Conservation (phyloP, 2,888 invertebrate genomes). For the Drosophila algonquin region DNA sequence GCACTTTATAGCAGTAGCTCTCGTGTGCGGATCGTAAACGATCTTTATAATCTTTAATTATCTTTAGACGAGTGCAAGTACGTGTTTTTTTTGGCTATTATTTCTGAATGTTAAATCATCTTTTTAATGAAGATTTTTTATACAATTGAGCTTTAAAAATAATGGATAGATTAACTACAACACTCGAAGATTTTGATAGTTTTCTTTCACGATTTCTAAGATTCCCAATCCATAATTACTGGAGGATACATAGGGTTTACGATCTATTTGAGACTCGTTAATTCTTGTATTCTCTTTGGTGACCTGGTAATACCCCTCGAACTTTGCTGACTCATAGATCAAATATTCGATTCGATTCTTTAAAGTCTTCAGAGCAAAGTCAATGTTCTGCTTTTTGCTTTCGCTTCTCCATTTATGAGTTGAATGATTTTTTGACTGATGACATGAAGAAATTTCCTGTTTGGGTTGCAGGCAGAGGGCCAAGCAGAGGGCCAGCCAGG, state of each 20-base stretch:
- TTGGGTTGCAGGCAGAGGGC: too few species aligned
- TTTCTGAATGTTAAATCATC: neutral
- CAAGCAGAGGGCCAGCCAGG: too few species aligned
- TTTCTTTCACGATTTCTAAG: too few species aligned
- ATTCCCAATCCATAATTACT: too few species aligned
- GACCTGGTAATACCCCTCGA: neutral
- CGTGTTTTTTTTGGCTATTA: neutral
- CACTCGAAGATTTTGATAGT: too few species aligned
- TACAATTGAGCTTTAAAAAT: too few species aligned
- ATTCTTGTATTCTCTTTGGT: neutral
- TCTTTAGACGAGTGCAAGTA: too few species aligned
- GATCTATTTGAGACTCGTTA: too few species aligned
- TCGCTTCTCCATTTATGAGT: conserved; percentile 18
- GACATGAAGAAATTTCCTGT: conserved; percentile 36
- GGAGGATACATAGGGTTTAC: too few species aligned
- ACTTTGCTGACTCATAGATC: conserved; percentile 21
- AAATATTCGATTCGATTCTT: conserved; percentile 11
- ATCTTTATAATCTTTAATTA: neutral
- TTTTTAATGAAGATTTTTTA: neutral
- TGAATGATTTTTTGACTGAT: conserved; percentile 31
- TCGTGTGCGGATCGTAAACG: neutral
- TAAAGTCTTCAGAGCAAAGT: conserved; percentile 5
- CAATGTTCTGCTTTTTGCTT: conserved; percentile 2
- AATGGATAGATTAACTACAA: too few species aligned
- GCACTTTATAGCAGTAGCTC: neutral